A percentile compares a stretch with the other conserved stretches of the same genome.
These are phyloP conservation scores for Chrysochloris asiatica DNA, from an alignment of 2,113 vertebrate species.

Conservation along the genomic window DNA sequence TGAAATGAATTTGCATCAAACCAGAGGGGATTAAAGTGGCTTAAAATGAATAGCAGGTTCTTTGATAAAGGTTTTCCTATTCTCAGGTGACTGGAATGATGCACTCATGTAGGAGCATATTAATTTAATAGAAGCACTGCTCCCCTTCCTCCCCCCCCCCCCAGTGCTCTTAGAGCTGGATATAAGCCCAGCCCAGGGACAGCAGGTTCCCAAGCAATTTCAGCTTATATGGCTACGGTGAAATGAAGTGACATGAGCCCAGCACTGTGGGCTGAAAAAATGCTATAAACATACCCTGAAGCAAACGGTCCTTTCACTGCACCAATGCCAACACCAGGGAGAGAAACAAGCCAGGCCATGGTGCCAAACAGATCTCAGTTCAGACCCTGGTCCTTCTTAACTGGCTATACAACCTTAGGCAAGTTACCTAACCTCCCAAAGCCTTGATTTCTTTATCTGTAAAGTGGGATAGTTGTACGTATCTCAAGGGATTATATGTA, in stretches of 20 bases:
- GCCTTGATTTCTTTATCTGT: conserved; percentile 58
- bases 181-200: conserved; percentile 65
- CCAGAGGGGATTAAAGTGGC: conserved; percentile 73
- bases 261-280: conserved; percentile 9
- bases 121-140: conserved; percentile 74
- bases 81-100: conserved; percentile 75
- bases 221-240: conserved; percentile 51
- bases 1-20: conserved; percentile 78
- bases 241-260: conserved; percentile 42
- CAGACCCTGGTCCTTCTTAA: conserved; percentile 22
- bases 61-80: conserved; percentile 74
- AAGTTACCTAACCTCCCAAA: conserved; percentile 23
- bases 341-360: background rate
- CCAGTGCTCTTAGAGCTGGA: conserved; percentile 52
- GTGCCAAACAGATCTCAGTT: conserved; percentile 20
- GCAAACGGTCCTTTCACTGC: conserved; percentile 21
- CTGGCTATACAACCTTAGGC: conserved; percentile 5
- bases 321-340: background rate
- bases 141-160: too few relatives aligned
- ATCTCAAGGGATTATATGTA: conserved; percentile 6
- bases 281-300: conserved; percentile 45
- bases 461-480: conserved; percentile 36
- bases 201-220: conserved; percentile 61
- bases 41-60: conserved; percentile 77
- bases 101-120: conserved; percentile 66